These are phyloP conservation scores for Hirtodrosophila alboralis DNA, from an alignment of 2,888 invertebrate species.

Conservation along the genomic window DNA sequence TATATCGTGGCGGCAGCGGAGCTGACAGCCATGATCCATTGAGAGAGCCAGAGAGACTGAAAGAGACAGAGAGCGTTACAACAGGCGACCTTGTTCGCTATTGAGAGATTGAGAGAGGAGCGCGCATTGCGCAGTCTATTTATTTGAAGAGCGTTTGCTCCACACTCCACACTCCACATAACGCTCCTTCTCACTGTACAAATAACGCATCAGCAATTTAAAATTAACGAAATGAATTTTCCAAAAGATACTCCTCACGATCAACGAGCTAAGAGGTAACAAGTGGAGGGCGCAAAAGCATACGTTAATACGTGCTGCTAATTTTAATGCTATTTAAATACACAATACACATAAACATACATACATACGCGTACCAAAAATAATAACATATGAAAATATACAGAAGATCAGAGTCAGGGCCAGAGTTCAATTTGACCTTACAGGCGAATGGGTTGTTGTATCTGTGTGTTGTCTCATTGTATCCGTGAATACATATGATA, in stretches of 20 bases:
- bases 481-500: neutral
- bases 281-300: neutral
- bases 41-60: conserved; percentile 20
- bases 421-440: conserved; percentile 69
- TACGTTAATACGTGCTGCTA: conserved; percentile 49
- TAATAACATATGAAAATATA: conserved; percentile 56
- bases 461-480: conserved; percentile 11
- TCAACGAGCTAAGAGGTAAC: conserved; percentile 27
- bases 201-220: conserved; percentile 20
- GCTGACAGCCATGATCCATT: conserved; percentile 16
- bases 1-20: conserved; percentile 13
- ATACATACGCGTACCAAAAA: conserved; percentile 44
- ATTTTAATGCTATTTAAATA: conserved; percentile 56
- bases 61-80: conserved; percentile 35
- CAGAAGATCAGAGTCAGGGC: conserved; percentile 81
- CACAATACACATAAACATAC: conserved; percentile 17
- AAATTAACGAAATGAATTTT: conserved; percentile 49
- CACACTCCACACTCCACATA: conserved; percentile 10
- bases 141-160: conserved; percentile 39
- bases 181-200: conserved; percentile 13
- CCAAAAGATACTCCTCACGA: conserved; percentile 37
- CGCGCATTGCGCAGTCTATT: conserved; percentile 45
- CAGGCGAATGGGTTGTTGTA: conserved; percentile 33
- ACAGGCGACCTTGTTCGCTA: conserved; percentile 57
- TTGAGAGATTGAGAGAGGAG: conserved; percentile 26